Evolutionary conservation across 2,888 invertebrate genomes (phyloP).

Genomic region (Gastrophysa polygoni): DNA sequence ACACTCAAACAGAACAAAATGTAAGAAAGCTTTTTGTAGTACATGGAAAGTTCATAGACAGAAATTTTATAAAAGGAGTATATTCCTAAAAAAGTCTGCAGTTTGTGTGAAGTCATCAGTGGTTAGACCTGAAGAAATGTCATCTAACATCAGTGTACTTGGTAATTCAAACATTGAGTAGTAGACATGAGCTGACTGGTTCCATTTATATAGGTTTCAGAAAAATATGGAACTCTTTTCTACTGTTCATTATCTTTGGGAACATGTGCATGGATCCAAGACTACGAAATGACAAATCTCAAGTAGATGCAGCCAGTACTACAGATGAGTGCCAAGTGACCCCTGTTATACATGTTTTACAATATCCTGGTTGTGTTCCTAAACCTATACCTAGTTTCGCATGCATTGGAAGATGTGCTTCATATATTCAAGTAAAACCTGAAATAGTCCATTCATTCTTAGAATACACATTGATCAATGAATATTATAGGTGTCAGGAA

Average conservation of each 20-base stretch:
- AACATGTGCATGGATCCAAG: constrained; percentile 55
- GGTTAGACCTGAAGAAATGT: constrained; percentile 17
- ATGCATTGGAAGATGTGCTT: constrained; percentile 88
- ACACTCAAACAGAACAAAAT: neutral
- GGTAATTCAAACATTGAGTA: constrained; percentile 7
- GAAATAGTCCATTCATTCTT: neutral
- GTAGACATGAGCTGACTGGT: neutral
- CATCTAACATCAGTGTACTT: constrained; percentile 15
- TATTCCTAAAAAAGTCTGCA: constrained; percentile 14
- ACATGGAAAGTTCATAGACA: neutral
- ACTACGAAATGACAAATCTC: constrained; percentile 38
- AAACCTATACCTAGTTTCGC: constrained; percentile 94
- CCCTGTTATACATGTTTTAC: constrained; percentile 88
- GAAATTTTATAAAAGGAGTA: constrained; percentile 22
- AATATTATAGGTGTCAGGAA: constrained; percentile 79
- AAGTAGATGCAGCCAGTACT: constrained; percentile 53
- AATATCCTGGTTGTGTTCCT: constrained; percentile 89
- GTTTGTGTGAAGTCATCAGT: constrained; percentile 6
- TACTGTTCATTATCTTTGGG: constrained; percentile 47
- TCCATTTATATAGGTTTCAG: constrained; percentile 30
- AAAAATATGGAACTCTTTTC: constrained; percentile 41
- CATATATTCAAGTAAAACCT: constrained; percentile 81
- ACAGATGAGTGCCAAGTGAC: constrained; percentile 88
- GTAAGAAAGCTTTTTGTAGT: neutral
- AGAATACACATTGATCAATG: neutral